Conservation (phyloP, 1,140 invertebrate species). For the Zaprionus kolodkinae region DNA sequence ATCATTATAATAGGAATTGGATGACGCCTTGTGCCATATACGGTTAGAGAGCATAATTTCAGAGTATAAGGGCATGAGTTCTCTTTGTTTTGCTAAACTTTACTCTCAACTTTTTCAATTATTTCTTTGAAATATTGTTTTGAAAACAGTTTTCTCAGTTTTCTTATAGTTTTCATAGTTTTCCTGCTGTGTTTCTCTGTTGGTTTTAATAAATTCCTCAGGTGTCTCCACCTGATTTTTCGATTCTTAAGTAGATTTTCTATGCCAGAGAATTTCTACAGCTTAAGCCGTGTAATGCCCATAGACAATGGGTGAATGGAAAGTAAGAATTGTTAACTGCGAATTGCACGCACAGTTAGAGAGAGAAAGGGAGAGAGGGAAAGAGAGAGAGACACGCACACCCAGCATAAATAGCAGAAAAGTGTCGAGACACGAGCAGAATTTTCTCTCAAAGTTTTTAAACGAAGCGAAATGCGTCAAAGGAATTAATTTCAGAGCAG, state of each 20-base stretch:
- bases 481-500: constrained; percentile 54
- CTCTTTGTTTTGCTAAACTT: too few relatives aligned
- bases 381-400: background rate
- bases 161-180: background rate
- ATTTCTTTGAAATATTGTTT: background rate
- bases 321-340: constrained; percentile 21
- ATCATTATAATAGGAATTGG: too few relatives aligned
- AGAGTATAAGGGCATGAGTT: too few relatives aligned
- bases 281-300: background rate
- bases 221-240: background rate
- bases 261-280: constrained; percentile 8
- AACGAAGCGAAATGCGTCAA: constrained; percentile 25
- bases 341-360: constrained; percentile 4
- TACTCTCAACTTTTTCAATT: constrained; percentile 1
- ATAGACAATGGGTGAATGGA: constrained; percentile 13
- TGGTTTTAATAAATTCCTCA: constrained; percentile 6
- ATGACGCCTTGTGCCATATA: too few relatives aligned
- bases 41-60: too few relatives aligned
- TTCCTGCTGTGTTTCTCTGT: background rate
- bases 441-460: constrained; percentile 38
- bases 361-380: background rate
- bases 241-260: constrained; percentile 12
- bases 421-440: constrained; percentile 32
- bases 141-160: background rate
- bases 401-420: constrained; percentile 43